phyloP scores from a whole-genome alignment of 92 coral and sea anemone genomes.

The Zoanthus sansibaricus region DNA sequence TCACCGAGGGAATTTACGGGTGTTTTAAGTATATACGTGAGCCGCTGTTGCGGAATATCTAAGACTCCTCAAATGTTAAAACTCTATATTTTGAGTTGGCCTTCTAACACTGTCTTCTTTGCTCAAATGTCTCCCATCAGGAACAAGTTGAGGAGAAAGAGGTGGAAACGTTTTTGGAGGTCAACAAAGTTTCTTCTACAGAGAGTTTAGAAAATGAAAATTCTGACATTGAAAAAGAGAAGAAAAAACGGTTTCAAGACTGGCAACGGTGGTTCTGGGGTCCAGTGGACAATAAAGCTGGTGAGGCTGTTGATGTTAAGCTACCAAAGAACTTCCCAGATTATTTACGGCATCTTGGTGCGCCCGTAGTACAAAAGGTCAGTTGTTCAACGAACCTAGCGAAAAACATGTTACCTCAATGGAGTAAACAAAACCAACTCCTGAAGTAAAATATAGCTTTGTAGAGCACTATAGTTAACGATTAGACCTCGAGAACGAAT shows the following conservation, averaged over 20 bases:
- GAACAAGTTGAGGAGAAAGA: slow-evolving; percentile 43
- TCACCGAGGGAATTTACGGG: too few relatives aligned
- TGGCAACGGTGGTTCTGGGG: slow-evolving; percentile 87
- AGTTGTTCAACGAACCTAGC: neutral
- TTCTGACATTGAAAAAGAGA: slow-evolving; percentile 51
- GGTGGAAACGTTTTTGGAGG: slow-evolving; percentile 76
- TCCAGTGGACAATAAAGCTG: slow-evolving; percentile 46
- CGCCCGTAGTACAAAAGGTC: slow-evolving; percentile 34
- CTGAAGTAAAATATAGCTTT: too few relatives aligned
- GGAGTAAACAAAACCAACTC: too few relatives aligned
- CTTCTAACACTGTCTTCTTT: too few relatives aligned
- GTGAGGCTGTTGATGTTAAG: slow-evolving; percentile 16
- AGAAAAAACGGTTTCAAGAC: slow-evolving; percentile 59
- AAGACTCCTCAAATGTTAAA: too few relatives aligned
- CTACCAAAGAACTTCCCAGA: slow-evolving; percentile 34
- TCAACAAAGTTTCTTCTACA: slow-evolving; percentile 71
- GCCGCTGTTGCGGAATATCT: too few relatives aligned
- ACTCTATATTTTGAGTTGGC: too few relatives aligned
- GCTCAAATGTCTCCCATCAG: neutral
- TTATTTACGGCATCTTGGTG: slow-evolving; percentile 15
- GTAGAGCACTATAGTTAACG: too few relatives aligned
- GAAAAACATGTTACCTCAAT: too few relatives aligned
- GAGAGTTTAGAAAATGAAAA: slow-evolving; percentile 68
- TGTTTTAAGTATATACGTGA: too few relatives aligned
- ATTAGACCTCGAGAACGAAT: too few relatives aligned